Base-by-base conservation (phyloP, 2,888 invertebrate genomes). In the Bombylius major region DNA sequence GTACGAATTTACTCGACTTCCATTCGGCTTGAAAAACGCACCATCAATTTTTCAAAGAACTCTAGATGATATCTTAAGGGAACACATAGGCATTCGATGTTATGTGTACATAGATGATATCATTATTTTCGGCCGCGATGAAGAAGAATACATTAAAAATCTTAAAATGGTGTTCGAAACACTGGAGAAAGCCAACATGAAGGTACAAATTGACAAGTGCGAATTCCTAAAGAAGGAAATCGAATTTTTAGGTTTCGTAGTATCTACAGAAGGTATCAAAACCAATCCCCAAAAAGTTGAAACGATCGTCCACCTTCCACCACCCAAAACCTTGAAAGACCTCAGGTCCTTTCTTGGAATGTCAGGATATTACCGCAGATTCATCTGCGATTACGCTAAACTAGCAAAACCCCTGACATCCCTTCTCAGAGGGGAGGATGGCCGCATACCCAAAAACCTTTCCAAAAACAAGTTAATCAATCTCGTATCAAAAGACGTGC, bases 231-330 rank as follows among this genome's bases (percentile, higher is more conserved):
- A 56, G 46, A 62, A 63, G 32, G 60, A 62, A 51, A 63, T 70
- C 2, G 62, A 64, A 42, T 70, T 63, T 56, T 59, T 72, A 32
- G 69, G 69, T 5, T 68, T 68, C 53, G 52, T 68, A 6, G 58
- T 62, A 32, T 62, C 61, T 3, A 56, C 56, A 12, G 62, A 63
- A 1, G 65, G 63, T n/a, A 60, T 64, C n/a, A 62, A 59, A 55
- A 65, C 67, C 7, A 62, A 66, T 51, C 63, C 63, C 5, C 42
- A 57, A 39, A 65, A 64, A 58, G 59, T 63, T 9, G 36, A 59
- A 44, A 59, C 61, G 11, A 61, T 64, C 8, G 34, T 51, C 44
- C 59, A 61, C 23, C 61, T 60, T 32, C 61, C 61, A n/a, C 13
- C 57, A 13, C 61, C 62, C 14, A 58, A 53, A 51, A 63, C 55